Conservation (phyloP, 1,140 invertebrate genomes). For the Zaprionus taronus region DNA sequence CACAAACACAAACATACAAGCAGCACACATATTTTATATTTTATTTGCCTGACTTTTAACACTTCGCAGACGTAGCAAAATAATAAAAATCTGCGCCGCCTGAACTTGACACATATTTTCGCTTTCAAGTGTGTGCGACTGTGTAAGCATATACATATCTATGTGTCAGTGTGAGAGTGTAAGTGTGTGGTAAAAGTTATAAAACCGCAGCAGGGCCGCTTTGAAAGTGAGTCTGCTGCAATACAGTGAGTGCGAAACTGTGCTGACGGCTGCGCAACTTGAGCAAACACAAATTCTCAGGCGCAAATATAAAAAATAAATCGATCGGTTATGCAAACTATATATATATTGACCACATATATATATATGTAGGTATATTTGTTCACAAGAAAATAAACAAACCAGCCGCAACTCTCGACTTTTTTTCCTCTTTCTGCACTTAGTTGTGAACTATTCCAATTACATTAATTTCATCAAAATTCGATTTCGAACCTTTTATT, state of each 20-base stretch:
- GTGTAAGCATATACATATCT: neutral
- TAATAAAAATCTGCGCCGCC: slow-evolving; percentile 48
- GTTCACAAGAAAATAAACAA: slow-evolving; percentile 52
- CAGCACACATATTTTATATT: slow-evolving; percentile 20
- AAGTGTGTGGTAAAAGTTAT: slow-evolving; percentile 44
- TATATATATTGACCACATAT: neutral
- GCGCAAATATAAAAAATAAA: slow-evolving; percentile 22
- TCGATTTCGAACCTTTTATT: neutral
- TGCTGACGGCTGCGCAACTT: slow-evolving; percentile 6
- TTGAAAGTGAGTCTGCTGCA: slow-evolving; percentile 40
- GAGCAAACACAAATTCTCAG: slow-evolving; percentile 65
- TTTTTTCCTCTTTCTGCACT: slow-evolving; percentile 3
- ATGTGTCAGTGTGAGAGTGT: neutral
- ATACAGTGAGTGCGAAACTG: slow-evolving; percentile 33
- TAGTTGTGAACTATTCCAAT: slow-evolving; percentile 62
- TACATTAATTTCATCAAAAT: slow-evolving; percentile 70
- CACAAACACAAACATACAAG: neutral
- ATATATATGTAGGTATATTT: neutral
- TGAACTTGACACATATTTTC: slow-evolving; percentile 79
- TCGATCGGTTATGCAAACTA: slow-evolving; percentile 33
- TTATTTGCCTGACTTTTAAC: slow-evolving; percentile 66
- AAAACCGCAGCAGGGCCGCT: slow-evolving; percentile 26
- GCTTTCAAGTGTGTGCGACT: slow-evolving; percentile 24
- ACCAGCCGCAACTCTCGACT: neutral
- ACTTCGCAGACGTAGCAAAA: slow-evolving; percentile 48